A percentile compares a stretch with the other conserved stretches of the same genome.
These are phyloP conservation scores for Saimiri boliviensis DNA, from an alignment of 2,113 vertebrate genomes.

Conservation along the genomic window DNA sequence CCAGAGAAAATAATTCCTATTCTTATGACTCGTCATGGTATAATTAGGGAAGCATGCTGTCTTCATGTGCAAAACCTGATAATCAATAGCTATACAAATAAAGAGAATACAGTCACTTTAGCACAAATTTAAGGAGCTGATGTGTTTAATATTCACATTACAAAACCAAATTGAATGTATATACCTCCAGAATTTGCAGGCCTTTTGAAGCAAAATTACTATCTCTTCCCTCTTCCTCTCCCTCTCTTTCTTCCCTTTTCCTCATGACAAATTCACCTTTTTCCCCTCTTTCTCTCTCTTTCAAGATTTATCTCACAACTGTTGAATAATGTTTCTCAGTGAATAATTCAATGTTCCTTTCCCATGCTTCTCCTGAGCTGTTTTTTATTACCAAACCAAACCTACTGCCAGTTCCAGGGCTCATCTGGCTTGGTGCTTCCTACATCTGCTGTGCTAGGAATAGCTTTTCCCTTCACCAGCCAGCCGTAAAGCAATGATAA, in stretches of 20 bases:
- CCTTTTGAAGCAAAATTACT: neutral
- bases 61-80: constrained; percentile 61
- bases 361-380: neutral
- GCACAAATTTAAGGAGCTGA: constrained; percentile 42
- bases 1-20: neutral
- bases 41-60: constrained; percentile 50
- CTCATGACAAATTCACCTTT: neutral
- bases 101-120: constrained; percentile 29
- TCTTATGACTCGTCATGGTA: neutral
- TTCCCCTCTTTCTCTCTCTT: neutral
- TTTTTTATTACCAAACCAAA: constrained; percentile 33
- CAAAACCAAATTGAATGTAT: constrained; percentile 11
- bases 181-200: neutral
- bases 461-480: neutral
- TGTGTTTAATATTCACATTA: constrained; percentile 46
- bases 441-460: neutral
- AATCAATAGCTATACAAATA: constrained; percentile 43
- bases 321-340: neutral
- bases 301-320: neutral
- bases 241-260: neutral
- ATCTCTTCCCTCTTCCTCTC: neutral
- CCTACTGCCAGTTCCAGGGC: neutral
- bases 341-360: neutral
- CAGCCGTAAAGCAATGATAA: neutral
- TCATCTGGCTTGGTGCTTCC: neutral